Base-by-base conservation (phyloP, 92 coral and sea anemone species). In the Porites evermanni region DNA sequence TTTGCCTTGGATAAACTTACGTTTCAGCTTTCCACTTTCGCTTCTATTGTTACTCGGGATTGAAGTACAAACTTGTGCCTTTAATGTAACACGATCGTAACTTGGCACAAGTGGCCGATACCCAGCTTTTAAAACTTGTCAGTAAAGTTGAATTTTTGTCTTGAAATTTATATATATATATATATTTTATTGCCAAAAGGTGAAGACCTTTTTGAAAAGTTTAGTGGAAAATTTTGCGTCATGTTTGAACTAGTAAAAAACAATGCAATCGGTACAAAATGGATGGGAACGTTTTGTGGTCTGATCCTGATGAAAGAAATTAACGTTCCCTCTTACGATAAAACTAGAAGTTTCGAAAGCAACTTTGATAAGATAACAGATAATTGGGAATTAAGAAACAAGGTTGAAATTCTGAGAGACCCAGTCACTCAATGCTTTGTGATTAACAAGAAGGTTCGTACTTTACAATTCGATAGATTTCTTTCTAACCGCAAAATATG, bases 401-500 rank as follows among this genome's bases (percentile, higher is more conserved):
- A 58, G 68, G 77, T 21, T 54, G 61, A 71, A 51, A 58, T 70
- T 4, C 65, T 53, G 5, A 53, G 12, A 59, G 76, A 81, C 70
- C 54, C 75, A 81, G 73, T 78, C 70, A 32, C 70, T 71, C 23
- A 29, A 24, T 29, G 21, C 44, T 81, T 70, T 54, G 78, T 29
- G 29, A 70, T 64, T 26, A 67, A 65, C 19, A 58, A 54, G 58
- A 58, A 66, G 77, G 78, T 58, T 24, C 24, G 8, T 13, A 56
- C 67, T 70, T 54, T 23, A 17, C 77, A 74, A 81, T 58, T 29
- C 66, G 69, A 67, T 66, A 32, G 78, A 51, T 59, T 58, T 70
- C 86, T 81, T 70, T 56, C 86, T 44, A 81, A 81, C 86, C 86
- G 69, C 86, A 81, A 71, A 81, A 81, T 70, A 32, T 59, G 86